Evolutionary conservation across 2,797 vertebrate genomes (phyloP).

Genomic region (Hyperoplus immaculatus): DNA sequence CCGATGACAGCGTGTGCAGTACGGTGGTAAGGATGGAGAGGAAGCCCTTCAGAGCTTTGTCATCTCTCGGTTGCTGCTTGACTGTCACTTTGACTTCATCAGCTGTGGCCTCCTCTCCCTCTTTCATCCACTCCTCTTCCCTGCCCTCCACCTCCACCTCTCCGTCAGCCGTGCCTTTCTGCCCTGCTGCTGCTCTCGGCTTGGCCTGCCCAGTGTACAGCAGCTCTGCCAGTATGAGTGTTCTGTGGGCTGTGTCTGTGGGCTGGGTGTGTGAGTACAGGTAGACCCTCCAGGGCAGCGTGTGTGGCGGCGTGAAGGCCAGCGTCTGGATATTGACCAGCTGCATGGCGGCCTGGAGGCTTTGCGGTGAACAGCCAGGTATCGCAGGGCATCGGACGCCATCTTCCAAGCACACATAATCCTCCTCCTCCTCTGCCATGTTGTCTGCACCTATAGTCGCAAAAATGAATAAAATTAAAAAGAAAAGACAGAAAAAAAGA

Average conservation of each 20-base stretch:
- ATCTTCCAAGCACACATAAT: conserved; percentile 46
- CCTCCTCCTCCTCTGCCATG: conserved; percentile 13
- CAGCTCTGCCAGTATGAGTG: conserved; percentile 90
- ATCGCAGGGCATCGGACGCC: conserved; percentile 32
- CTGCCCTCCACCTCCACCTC: conserved; percentile 37
- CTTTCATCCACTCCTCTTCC: not conserved
- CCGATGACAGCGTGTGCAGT: conserved; percentile 76
- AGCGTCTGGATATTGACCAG: conserved; percentile 94
- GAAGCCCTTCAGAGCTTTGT: conserved; percentile 81
- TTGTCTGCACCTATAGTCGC: conserved; percentile 26
- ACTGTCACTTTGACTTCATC: conserved; percentile 77
- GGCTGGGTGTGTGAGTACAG: conserved; percentile 86
- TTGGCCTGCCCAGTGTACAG: conserved; percentile 71
- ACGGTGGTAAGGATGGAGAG: conserved; percentile 84
- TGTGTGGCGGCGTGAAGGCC: conserved; percentile 89
- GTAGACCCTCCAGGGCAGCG: conserved; percentile 93
- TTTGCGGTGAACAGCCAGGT: conserved; percentile 79
- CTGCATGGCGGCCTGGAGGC: conserved; percentile 90
- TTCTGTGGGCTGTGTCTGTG: conserved; percentile 71
- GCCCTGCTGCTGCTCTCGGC: conserved; percentile 12
- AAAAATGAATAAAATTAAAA: conserved; percentile 6
- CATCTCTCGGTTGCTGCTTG: conserved; percentile 85
- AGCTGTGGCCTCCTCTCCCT: not conserved
- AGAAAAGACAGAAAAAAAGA: not conserved
- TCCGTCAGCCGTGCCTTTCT: not conserved